These are phyloP conservation scores for Heteromurus nitidus DNA, from an alignment of 2,888 invertebrate species.

Conservation along the genomic window DNA sequence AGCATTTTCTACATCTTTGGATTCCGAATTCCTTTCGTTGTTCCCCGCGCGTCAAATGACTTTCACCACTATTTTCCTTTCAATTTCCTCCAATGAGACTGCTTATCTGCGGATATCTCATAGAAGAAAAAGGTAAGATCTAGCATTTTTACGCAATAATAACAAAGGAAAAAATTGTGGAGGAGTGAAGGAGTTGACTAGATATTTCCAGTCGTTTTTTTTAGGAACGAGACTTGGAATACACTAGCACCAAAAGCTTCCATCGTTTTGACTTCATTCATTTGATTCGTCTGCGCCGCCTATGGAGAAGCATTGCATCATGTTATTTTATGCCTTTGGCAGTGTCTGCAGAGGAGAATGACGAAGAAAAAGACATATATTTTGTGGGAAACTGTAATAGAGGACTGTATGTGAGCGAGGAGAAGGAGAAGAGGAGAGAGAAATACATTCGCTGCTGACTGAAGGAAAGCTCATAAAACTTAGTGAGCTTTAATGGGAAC, in stretches of 20 bases:
- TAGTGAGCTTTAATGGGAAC: slow-evolving; percentile 58
- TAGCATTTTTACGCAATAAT: too few relatives aligned
- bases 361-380: slow-evolving; percentile 4
- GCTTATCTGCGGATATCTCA: background rate
- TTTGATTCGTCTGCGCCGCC: background rate
- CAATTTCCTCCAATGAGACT: slow-evolving; percentile 5
- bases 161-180: too few relatives aligned
- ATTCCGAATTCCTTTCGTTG: background rate
- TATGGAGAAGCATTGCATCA: slow-evolving; percentile 16
- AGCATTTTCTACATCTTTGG: background rate
- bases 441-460: slow-evolving; percentile 15
- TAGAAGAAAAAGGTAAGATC: too few relatives aligned
- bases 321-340: slow-evolving; percentile 41
- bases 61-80: slow-evolving; percentile 19
- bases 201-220: too few relatives aligned
- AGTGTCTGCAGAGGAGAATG: slow-evolving; percentile 14
- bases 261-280: slow-evolving; percentile 12
- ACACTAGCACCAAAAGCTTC: background rate
- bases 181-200: too few relatives aligned
- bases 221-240: too few relatives aligned
- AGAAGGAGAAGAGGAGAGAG: slow-evolving; percentile 10
- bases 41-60: background rate
- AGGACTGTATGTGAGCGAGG: background rate
- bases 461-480: slow-evolving; percentile 51
- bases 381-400: background rate